Conservation (phyloP, 1,140 invertebrate species). For the Eriocheir sinensis region DNA sequence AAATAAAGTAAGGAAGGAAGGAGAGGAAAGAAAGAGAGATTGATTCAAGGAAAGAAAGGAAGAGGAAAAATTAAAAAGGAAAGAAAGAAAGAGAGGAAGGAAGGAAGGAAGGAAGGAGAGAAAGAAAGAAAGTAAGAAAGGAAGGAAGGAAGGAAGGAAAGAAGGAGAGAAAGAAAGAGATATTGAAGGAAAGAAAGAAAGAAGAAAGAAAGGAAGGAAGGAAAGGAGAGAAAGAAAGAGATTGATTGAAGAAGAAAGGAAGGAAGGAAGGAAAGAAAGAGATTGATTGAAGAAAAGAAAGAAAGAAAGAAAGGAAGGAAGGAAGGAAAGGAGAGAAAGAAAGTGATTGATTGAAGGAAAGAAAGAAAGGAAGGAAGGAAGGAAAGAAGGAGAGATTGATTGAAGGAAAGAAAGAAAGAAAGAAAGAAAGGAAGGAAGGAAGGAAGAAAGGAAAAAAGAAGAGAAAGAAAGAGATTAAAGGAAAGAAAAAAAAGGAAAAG, state of each 20-base stretch:
- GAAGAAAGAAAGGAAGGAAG: not conserved
- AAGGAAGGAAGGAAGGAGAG: not conserved
- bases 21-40: too few species aligned
- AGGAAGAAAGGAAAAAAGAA: not conserved
- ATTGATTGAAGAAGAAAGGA: not conserved
- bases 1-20: too few species aligned
- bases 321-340: not conserved
- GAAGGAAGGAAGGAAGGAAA: not conserved
- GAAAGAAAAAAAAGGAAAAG: not conserved
- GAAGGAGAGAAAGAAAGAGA: not conserved
- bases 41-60: not conserved
- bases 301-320: not conserved
- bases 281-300: not conserved
- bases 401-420: not conserved
- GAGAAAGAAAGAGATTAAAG: not conserved
- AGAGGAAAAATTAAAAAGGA: not conserved
- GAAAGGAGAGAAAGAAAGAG: not conserved
- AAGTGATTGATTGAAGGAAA: not conserved
- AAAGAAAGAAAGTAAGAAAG: not conserved
- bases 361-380: not conserved
- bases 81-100: not conserved
- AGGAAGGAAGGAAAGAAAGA: not conserved
- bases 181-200: not conserved
- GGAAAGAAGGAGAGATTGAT: not conserved
- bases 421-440: not conserved